Percentiles rank a stretch among this genome's conserved stretches.
These are phyloP conservation scores for Lycaon pictus DNA, from an alignment of 2,113 vertebrate genomes.

Conservation along the genomic window DNA sequence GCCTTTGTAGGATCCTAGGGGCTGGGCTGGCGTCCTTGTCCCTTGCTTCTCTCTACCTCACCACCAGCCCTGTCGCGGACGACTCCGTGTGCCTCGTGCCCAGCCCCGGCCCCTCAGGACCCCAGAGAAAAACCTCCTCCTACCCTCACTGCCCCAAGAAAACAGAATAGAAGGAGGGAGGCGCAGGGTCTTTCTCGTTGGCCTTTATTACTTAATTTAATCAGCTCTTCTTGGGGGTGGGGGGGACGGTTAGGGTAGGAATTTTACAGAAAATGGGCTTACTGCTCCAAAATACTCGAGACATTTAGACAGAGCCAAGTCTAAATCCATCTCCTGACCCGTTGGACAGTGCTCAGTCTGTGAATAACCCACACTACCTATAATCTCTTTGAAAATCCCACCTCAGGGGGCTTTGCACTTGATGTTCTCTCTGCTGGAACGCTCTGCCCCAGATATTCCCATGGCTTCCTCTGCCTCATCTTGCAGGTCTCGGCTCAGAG, in stretches of 20 bases:
- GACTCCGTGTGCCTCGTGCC: neutral
- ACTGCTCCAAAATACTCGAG: constrained; percentile 61
- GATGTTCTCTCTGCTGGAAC: constrained; percentile 80
- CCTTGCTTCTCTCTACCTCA: neutral
- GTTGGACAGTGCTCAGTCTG: constrained; percentile 36
- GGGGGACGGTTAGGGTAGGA: neutral
- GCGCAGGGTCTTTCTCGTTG: neutral
- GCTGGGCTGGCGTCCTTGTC: neutral
- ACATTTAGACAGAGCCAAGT: constrained; percentile 56
- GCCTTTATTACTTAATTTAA: constrained; percentile 60
- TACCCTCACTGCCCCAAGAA: neutral
- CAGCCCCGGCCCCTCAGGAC: neutral
- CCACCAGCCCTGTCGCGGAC: neutral
- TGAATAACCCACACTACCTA: constrained; percentile 70
- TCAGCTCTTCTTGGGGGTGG: constrained; percentile 45
- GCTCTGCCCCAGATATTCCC: constrained; percentile 82
- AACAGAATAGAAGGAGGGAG: neutral
- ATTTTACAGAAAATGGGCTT: constrained; percentile 64
- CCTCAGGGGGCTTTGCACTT: constrained; percentile 81
- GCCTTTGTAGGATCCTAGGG: neutral
- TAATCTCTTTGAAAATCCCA: constrained; percentile 81
- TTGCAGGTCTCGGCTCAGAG: constrained; percentile 67
- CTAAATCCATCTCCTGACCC: constrained; percentile 75
- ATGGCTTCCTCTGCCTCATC: constrained; percentile 72
- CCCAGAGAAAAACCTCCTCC: neutral